Conservation (phyloP, 2,797 vertebrate species). For the Gallinago solitaria region DNA sequence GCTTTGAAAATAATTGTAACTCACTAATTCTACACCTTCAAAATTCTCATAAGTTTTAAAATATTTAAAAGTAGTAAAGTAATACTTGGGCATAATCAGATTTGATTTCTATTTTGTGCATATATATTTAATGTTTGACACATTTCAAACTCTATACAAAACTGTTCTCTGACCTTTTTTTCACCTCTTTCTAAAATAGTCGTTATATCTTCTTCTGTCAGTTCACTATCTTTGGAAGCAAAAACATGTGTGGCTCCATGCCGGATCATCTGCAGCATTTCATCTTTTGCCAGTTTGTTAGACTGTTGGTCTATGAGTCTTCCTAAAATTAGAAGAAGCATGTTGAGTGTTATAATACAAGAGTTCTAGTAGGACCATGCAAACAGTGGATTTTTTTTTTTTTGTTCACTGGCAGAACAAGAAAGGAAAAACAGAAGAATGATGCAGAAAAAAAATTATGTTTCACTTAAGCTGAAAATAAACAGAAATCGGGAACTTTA, state of each 20-base stretch:
- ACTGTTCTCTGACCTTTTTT: slow-evolving; percentile 81
- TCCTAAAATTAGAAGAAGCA: slow-evolving; percentile 71
- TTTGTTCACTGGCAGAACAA: not conserved
- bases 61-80: not conserved
- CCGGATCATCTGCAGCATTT: slow-evolving; percentile 91
- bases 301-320: slow-evolving; percentile 88
- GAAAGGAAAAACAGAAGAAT: not conserved
- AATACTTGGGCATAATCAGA: not conserved
- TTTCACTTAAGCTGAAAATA: not conserved
- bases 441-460: not conserved
- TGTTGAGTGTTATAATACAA: not conserved
- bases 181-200: slow-evolving; percentile 88
- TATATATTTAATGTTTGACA: not conserved
- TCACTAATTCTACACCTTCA: not conserved
- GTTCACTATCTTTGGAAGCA: slow-evolving; percentile 87
- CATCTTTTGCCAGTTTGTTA: slow-evolving; percentile 88
- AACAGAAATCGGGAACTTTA: not conserved
- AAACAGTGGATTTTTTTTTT: not conserved
- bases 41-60: not conserved
- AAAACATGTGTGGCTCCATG: slow-evolving; percentile 89
- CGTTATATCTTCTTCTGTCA: slow-evolving; percentile 87
- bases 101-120: not conserved
- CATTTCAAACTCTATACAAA: not conserved
- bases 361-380: not conserved
- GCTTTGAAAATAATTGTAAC: not conserved